phyloP scores from a whole-genome alignment of 37 sponge, comb jelly and placozoan species.

The Amphimedon queenslandica region DNA sequence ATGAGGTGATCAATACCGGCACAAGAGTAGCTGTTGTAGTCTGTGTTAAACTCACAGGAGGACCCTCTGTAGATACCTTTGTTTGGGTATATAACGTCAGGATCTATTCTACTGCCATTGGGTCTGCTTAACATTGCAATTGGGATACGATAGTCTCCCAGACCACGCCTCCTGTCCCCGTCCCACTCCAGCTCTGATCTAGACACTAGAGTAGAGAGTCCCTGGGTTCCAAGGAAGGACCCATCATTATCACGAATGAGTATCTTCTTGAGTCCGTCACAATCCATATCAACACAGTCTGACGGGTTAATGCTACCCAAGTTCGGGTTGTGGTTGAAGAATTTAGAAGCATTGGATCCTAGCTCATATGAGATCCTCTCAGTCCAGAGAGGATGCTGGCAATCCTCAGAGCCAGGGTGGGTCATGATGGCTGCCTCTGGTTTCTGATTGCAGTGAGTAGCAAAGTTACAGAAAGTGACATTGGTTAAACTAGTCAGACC shows the following conservation, averaged over 20 bases:
- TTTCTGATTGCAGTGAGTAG: not conserved
- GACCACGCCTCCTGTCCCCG: constrained; percentile 62
- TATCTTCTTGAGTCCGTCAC: constrained; percentile 97
- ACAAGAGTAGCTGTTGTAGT: constrained; percentile 72
- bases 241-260: constrained; percentile 88
- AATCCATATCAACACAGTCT: constrained; percentile 98
- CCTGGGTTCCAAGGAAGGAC: constrained; percentile 27
- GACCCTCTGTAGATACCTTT: constrained; percentile 71
- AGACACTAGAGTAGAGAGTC: constrained; percentile 44
- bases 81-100: constrained; percentile 44
- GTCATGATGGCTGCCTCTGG: constrained; percentile 72
- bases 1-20: constrained; percentile 60
- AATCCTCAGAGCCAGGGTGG: constrained; percentile 61
- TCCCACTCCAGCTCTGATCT: constrained; percentile 90
- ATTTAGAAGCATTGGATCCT: constrained; percentile 4
- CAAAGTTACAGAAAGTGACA: constrained; percentile 48
- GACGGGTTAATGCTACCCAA: constrained; percentile 74
- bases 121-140: constrained; percentile 58
- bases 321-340: constrained; percentile 53
- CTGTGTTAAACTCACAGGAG: constrained; percentile 46
- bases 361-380: constrained; percentile 1
- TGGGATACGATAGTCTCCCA: constrained; percentile 91
- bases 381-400: constrained; percentile 63
- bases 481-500: constrained; percentile 48
- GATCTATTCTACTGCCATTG: constrained; percentile 40